Conservation (phyloP, 2,113 vertebrate genomes). For the Recurvirostra avosetta region DNA sequence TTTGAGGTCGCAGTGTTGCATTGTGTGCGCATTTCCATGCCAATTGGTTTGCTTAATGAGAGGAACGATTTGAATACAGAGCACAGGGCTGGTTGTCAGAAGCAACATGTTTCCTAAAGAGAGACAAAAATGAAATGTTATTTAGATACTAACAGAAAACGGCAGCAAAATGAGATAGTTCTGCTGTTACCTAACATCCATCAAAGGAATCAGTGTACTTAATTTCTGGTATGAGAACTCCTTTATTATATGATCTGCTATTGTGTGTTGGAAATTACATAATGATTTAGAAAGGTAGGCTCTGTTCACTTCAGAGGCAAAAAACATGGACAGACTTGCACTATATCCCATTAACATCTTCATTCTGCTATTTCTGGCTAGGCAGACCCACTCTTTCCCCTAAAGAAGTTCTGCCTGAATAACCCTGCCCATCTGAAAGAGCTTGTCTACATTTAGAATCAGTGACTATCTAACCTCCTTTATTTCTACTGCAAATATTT, state of each 20-base stretch:
- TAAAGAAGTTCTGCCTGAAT: not conserved
- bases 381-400: not conserved
- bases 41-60: not conserved
- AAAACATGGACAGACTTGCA: not conserved
- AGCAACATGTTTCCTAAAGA: not conserved
- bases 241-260: not conserved
- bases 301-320: not conserved
- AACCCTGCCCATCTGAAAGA: not conserved
- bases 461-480: not conserved
- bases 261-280: not conserved
- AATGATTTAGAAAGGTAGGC: not conserved
- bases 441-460: not conserved
- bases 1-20: not conserved
- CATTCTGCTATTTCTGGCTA: not conserved
- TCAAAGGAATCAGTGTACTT: not conserved
- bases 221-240: not conserved
- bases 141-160: not conserved
- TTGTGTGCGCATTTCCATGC: not conserved
- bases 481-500: not conserved
- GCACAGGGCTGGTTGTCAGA: not conserved
- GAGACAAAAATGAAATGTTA: not conserved
- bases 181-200: not conserved
- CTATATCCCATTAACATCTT: not conserved
- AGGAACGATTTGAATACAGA: not conserved
- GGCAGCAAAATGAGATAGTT: not conserved